Percentiles rank a stretch among this genome's conserved stretches.
Evolutionary conservation across 2,113 vertebrate genomes (phyloP).

Genomic region (Bufo bufo): DNA sequence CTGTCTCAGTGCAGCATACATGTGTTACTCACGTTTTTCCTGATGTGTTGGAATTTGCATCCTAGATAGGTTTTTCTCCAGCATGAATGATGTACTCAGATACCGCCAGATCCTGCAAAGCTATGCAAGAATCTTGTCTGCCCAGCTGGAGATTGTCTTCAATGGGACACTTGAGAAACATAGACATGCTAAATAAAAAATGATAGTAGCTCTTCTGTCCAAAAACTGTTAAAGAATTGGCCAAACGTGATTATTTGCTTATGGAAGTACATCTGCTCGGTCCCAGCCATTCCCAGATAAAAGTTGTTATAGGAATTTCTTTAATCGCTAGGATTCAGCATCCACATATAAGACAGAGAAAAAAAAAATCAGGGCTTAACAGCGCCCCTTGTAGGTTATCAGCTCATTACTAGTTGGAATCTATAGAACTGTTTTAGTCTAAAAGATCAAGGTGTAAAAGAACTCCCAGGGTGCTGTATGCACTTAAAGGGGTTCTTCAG

Average conservation of each 20-base stretch:
- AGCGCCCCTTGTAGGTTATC: neutral
- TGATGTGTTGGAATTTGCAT: neutral
- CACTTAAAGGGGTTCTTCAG: too few relatives aligned
- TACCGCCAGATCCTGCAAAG: constrained; percentile 22
- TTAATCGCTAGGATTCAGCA: neutral
- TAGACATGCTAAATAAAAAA: neutral
- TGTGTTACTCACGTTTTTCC: neutral
- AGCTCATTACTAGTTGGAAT: too few relatives aligned
- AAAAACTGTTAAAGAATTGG: neutral
- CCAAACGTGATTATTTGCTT: constrained; percentile 10
- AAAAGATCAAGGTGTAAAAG: too few relatives aligned
- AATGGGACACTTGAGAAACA: constrained; percentile 31
- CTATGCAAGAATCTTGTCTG: constrained; percentile 10
- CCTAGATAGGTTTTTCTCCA: constrained; percentile 10
- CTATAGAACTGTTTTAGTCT: too few relatives aligned
- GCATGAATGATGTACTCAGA: constrained; percentile 2
- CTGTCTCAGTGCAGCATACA: neutral
- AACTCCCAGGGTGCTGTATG: too few relatives aligned
- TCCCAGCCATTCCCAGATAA: neutral
- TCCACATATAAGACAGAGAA: neutral
- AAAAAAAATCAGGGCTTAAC: neutral
- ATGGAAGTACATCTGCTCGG: constrained; percentile 27
- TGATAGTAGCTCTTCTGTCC: neutral
- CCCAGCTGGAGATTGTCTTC: constrained; percentile 32
- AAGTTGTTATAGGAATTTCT: neutral